Evolutionary conservation across 2,888 invertebrate species (phyloP).

Genomic region (Nycteola revayana): DNA sequence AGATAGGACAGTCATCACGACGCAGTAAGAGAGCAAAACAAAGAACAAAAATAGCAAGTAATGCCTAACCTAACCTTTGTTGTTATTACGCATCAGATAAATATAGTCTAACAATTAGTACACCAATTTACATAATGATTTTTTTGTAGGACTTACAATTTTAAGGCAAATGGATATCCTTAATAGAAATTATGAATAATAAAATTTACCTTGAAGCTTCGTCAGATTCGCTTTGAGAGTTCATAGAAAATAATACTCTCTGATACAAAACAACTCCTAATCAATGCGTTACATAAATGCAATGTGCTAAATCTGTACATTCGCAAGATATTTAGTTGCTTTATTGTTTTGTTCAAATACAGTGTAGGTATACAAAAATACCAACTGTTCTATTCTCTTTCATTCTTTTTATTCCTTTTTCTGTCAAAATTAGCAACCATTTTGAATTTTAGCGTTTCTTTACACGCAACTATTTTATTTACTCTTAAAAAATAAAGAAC

Average conservation of each 20-base stretch:
- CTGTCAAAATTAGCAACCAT: conserved; percentile 58
- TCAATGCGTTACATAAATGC: conserved; percentile 52
- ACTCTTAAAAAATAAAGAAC: too few species aligned
- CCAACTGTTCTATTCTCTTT: conserved; percentile 53
- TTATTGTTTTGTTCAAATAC: conserved; percentile 45
- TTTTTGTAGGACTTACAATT: conserved; percentile 8
- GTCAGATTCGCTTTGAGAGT: conserved; percentile 80
- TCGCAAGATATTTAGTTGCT: conserved; percentile 30
- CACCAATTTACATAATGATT: conserved; percentile 5
- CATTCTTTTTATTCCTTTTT: conserved; percentile 47
- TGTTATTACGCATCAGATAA: conserved; percentile 40
- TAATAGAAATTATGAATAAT: conserved; percentile 16
- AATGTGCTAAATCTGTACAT: conserved; percentile 46
- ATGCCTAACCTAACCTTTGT: conserved; percentile 62
- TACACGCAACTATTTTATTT: too few species aligned
- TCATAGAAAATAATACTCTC: conserved; percentile 74
- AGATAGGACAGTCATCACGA: conserved; percentile 8
- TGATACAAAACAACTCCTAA: conserved; percentile 55
- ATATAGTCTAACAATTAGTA: conserved; percentile 4
- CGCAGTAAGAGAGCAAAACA: conserved; percentile 50
- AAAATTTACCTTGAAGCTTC: conserved; percentile 80
- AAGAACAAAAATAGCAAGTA: conserved; percentile 75
- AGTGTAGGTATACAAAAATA: conserved; percentile 57
- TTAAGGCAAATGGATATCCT: conserved; percentile 5
- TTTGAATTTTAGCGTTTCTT: conserved; percentile 44